Conservation (phyloP, 92 coral and sea anemone genomes). For the Epizoanthus stellaris region DNA sequence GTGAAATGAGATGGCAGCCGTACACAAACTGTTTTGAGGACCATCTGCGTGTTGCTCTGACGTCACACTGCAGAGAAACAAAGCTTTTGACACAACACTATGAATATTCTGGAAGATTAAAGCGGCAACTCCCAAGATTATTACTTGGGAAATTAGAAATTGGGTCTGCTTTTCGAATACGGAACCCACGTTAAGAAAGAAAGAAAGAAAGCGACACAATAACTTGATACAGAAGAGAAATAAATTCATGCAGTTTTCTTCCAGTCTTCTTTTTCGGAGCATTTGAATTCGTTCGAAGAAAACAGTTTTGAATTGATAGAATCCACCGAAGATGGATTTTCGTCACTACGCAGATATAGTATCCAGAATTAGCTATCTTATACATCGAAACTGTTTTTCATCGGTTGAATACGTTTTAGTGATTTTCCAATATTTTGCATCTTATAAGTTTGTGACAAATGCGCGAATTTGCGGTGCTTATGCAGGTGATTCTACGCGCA, state of each 20-base stretch:
- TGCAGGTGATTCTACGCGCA: neutral
- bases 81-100: slow-evolving; percentile 42
- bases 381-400: neutral
- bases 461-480: neutral
- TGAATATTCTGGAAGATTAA: slow-evolving; percentile 30
- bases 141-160: slow-evolving; percentile 7
- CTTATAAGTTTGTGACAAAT: neutral
- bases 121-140: slow-evolving; percentile 29
- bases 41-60: slow-evolving; percentile 48
- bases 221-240: neutral
- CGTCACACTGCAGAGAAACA: slow-evolving; percentile 35
- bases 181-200: neutral
- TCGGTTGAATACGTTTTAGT: neutral
- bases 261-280: neutral
- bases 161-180: neutral
- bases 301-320: neutral
- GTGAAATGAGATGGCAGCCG: slow-evolving; percentile 33
- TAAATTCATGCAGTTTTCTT: neutral
- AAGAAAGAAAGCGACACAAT: neutral
- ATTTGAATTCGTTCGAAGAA: neutral
- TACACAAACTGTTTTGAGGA: slow-evolving; percentile 23
- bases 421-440: neutral
- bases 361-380: neutral
- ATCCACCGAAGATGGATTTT: slow-evolving; percentile 1
- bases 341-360: neutral